Evolutionary conservation across 2,113 vertebrate genomes (phyloP).

Genomic region (Camelus dromedarius): DNA sequence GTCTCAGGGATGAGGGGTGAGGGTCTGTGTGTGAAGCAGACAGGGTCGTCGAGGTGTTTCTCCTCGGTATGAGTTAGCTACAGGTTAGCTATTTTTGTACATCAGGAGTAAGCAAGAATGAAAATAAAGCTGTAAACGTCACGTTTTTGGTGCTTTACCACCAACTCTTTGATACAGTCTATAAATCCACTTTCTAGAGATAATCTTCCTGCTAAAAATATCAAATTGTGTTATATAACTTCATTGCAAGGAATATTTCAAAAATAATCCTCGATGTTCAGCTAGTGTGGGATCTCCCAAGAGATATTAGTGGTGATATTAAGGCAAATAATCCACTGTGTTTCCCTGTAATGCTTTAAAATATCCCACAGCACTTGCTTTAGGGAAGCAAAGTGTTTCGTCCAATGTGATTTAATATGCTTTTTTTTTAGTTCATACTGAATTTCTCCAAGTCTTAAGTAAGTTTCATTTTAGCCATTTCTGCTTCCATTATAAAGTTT

Average conservation of each 20-base stretch:
- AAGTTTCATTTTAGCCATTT: constrained; percentile 46
- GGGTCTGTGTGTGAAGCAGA: neutral
- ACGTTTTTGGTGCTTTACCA: constrained; percentile 40
- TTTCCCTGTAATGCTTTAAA: constrained; percentile 50
- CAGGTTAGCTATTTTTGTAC: constrained; percentile 59
- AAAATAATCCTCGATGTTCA: constrained; percentile 67
- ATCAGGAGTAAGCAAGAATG: neutral
- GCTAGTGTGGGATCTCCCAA: constrained; percentile 32
- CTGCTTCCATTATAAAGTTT: constrained; percentile 8
- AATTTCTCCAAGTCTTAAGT: constrained; percentile 19
- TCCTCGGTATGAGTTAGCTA: neutral
- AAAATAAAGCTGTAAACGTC: constrained; percentile 35
- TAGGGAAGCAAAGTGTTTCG: constrained; percentile 46
- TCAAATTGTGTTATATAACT: constrained; percentile 68
- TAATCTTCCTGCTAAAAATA: constrained; percentile 62
- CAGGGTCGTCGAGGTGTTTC: neutral
- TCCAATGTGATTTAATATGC: constrained; percentile 29
- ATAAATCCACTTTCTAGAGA: constrained; percentile 62
- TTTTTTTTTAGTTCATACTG: constrained; percentile 27
- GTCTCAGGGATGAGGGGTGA: neutral
- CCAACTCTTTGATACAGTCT: constrained; percentile 31
- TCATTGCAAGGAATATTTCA: constrained; percentile 64
- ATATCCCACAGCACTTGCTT: constrained; percentile 33
- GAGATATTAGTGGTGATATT: constrained; percentile 60
- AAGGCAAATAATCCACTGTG: constrained; percentile 63